Conservation (phyloP, 2,113 vertebrate species). For the Sclerurus mexicanus region DNA sequence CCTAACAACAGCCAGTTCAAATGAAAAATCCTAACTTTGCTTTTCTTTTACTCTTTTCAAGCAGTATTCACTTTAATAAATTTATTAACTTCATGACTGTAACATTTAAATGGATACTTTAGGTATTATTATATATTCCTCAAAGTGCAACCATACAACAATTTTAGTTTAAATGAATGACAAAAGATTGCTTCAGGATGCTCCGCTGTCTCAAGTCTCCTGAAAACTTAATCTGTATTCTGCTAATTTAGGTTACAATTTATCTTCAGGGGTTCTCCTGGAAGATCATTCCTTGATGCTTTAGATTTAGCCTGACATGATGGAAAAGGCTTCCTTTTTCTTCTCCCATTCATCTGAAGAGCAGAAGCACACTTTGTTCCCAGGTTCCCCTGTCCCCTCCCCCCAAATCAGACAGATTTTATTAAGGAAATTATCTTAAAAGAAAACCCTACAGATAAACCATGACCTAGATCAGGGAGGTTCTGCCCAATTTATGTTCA, state of each 20-base stretch:
- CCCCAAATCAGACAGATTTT: background rate
- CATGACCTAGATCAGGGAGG: background rate
- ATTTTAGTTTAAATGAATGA: background rate
- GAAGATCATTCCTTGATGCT: conserved; percentile 20
- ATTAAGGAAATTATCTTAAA: conserved; percentile 15
- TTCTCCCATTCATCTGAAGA: background rate
- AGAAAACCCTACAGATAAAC: conserved; percentile 42
- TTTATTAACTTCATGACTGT: background rate
- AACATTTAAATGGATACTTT: background rate
- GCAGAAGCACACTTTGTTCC: background rate
- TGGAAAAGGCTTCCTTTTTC: background rate
- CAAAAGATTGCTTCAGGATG: conserved; percentile 7
- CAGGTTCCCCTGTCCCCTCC: background rate
- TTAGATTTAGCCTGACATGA: conserved; percentile 33
- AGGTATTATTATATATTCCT: background rate
- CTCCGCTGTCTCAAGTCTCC: background rate
- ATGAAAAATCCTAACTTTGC: background rate
- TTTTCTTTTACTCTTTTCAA: background rate
- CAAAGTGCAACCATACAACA: background rate
- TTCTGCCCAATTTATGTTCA: background rate
- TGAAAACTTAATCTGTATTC: conserved; percentile 49
- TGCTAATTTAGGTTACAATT: conserved; percentile 66
- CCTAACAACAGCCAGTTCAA: background rate
- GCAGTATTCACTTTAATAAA: background rate
- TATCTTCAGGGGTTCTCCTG: conserved; percentile 59